Base-by-base conservation (phyloP, 2,888 invertebrate species). In the Melinopterus prodromus region DNA sequence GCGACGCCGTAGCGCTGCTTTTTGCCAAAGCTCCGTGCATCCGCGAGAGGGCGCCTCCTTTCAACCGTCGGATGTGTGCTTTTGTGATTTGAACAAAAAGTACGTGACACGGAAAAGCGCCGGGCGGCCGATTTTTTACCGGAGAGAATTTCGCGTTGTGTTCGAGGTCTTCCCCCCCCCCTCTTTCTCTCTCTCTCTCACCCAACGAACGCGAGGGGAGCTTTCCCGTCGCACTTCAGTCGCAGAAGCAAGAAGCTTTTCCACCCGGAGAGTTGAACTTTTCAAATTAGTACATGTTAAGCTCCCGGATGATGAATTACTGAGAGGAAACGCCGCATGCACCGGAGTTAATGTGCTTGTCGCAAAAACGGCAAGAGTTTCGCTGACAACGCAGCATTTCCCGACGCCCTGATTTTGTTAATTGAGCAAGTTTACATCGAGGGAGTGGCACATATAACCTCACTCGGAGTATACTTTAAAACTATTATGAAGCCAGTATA, bases 1-100 rank as follows among this genome's bases (percentile, higher is more conserved):
- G 83, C 84, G 85, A 86, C 86, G 86, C 86, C 86, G 85, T 84
- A 78, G 79, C 16, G 74, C 77, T 71, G 16, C 12, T n/a, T 71
- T 71, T 71, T 71, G 53, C 53, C 53, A 53, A 53, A 53, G 53
- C 53, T 7, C 53, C 53, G 81, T 72, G 81, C 79, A 81, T 81
- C 78, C 79, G 81, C 80, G 38, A 72, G 35, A 36, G 70, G 84
- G 84, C 84, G 85, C 86, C 85, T 85, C 84, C 83, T 86, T 83
- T 84, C 84, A 85, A 84, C 85, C 86, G 87, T 86, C 85, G 86
- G 86, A 86, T 86, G 85, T 85, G 84, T 86, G 86, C 85, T 86
- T 85, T 86, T 84, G 86, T 86, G 86, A 86, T 87, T 86, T 84
- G 85, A 83, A 85, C 86, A 86, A 86, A 80, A 86, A 86, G 83